Conservation (phyloP, 64 coral and sea anemone genomes). For the Pocillopora damicornis region DNA sequence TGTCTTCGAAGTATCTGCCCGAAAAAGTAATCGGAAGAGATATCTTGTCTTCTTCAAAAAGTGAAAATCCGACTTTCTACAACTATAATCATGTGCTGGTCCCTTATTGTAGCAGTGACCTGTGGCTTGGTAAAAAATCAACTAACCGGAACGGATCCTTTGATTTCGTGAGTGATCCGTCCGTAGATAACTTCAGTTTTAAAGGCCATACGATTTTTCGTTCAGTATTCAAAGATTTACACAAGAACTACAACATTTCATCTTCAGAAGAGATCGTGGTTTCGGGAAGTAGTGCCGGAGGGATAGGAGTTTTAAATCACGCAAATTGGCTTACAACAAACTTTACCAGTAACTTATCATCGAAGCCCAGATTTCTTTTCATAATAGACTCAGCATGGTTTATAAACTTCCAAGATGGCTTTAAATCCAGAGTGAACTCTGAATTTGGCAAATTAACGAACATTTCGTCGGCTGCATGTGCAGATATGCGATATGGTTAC, state of each 20-base stretch:
- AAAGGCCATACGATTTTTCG: slow-evolving; percentile 55
- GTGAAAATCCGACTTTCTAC: slow-evolving; percentile 49
- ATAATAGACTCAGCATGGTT: slow-evolving; percentile 72
- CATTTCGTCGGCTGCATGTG: slow-evolving; percentile 17
- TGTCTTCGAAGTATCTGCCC: slow-evolving; percentile 47
- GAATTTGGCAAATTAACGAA: slow-evolving; percentile 38
- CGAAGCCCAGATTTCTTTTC: slow-evolving; percentile 9
- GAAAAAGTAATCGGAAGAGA: slow-evolving; percentile 47
- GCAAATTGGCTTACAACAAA: slow-evolving; percentile 34
- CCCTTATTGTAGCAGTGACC: slow-evolving; percentile 70
- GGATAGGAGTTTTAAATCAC: slow-evolving; percentile 58
- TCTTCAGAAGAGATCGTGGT: slow-evolving; percentile 38
- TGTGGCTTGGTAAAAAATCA: slow-evolving; percentile 57
- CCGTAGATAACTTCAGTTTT: slow-evolving; percentile 61
- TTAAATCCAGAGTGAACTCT: slow-evolving; percentile 22
- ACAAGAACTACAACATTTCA: slow-evolving; percentile 3
- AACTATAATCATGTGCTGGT: slow-evolving; percentile 63
- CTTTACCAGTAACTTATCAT: background rate
- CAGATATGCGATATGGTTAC: slow-evolving; percentile 35
- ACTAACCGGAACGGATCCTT: slow-evolving; percentile 15
- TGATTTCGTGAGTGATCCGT: slow-evolving; percentile 32
- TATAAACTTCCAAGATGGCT: slow-evolving; percentile 62
- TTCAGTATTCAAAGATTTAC: slow-evolving; percentile 32
- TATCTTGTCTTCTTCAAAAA: slow-evolving; percentile 26
- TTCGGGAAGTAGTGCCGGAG: slow-evolving; percentile 56